Evolutionary conservation across 2,888 invertebrate genomes (phyloP).

Genomic region (Chouioia cunea): DNA sequence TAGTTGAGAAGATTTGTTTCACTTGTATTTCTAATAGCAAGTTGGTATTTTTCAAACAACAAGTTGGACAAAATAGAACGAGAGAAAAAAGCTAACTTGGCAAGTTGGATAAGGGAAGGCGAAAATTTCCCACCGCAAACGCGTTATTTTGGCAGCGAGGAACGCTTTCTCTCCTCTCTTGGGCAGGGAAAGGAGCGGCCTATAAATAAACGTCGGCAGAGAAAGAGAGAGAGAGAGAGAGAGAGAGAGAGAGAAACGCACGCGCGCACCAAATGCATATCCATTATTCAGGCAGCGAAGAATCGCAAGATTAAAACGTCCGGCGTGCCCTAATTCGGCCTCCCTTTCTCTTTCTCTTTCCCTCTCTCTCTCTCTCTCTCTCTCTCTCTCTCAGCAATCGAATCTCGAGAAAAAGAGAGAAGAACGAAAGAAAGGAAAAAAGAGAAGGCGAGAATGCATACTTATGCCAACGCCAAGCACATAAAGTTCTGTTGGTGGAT

Average conservation of each 20-base stretch:
- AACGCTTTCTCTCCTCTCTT: no score
- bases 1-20: no score
- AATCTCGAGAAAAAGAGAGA: not conserved
- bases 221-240: not conserved
- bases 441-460: slow-evolving; percentile 59
- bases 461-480: slow-evolving; percentile 66
- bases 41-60: no score
- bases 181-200: not conserved
- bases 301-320: slow-evolving; percentile 44
- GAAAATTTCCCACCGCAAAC: not conserved
- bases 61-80: no score
- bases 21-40: no score
- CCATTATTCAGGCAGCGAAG: slow-evolving; percentile 40
- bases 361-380: slow-evolving; percentile 10
- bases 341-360: not conserved
- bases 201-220: slow-evolving; percentile 37
- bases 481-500: slow-evolving; percentile 67
- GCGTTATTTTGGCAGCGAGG: slow-evolving; percentile 11
- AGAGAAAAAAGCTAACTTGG: no score
- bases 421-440: slow-evolving; percentile 29
- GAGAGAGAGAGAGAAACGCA: not conserved
- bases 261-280: slow-evolving; percentile 19
- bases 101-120: no score
- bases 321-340: slow-evolving; percentile 40
- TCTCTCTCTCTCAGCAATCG: not conserved